Conservation (phyloP, 2,113 vertebrate species). For the Indicator maculatus region DNA sequence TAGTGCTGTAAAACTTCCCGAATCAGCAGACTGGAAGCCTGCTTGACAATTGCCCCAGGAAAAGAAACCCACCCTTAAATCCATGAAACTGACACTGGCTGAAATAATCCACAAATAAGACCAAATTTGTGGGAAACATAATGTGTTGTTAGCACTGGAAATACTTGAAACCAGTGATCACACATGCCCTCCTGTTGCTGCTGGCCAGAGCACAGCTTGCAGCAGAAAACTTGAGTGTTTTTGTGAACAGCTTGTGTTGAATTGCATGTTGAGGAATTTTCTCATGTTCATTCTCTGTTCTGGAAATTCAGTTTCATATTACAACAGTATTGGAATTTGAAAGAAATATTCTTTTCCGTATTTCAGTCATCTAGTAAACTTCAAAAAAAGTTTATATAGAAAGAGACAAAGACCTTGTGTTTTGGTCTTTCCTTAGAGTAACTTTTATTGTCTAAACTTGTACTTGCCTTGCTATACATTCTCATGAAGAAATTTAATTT, state of each 20-base stretch:
- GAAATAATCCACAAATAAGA: not conserved
- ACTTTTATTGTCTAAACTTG: not conserved
- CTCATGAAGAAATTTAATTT: not conserved
- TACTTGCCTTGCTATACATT: not conserved
- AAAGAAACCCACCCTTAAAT: conserved; percentile 34
- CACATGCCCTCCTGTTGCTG: not conserved
- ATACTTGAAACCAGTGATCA: not conserved
- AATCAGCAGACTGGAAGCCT: conserved; percentile 36
- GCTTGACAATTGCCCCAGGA: not conserved
- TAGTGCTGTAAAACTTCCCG: conserved; percentile 19
- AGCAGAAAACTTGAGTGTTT: not conserved
- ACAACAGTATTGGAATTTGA: not conserved
- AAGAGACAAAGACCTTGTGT: not conserved
- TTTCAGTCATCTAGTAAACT: not conserved
- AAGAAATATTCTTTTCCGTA: not conserved
- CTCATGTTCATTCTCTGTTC: not conserved
- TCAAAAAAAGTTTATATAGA: not conserved
- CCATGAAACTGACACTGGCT: not conserved
- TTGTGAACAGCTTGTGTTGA: not conserved
- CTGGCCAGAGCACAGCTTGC: not conserved
- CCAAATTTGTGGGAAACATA: not conserved
- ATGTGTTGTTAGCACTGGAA: not conserved
- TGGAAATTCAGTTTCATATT: not conserved
- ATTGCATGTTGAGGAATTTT: not conserved
- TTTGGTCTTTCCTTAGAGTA: not conserved